Evolutionary conservation across 30 jellyfish, hydroid and myxozoan genomes (phyloP), one percentile per base, ranked within the genome.

Genomic region (Aurelia sp.): DNA sequence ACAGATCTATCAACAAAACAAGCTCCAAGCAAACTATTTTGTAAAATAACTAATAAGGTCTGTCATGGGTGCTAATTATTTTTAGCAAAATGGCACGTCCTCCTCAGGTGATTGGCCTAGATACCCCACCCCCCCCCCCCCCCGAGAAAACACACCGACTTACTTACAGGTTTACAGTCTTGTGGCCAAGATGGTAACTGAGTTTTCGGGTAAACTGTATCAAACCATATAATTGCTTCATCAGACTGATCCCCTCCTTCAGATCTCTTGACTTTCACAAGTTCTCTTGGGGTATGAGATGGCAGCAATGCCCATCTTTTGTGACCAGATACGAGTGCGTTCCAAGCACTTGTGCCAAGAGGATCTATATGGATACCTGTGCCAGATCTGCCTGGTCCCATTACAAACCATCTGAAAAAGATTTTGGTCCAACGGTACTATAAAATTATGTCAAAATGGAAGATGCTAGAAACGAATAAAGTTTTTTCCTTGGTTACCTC

Each of bases 331-430:
- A 89, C 83, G 73, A 94, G 87, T 3, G 97, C 97, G 57, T 94
- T 94, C 99, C 99, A 94, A 15, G 99, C 99, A 78, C 99, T 94
- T 66, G 99, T 94, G 17, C 99, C 99, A 22, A 94, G 90, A n/a
- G 99, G 99, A 78, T 94, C 99, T 11, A 94, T 94, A 52, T 94
- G 99, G 51, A 94, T 89, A 11, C 99, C 99, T 30, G 99, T 94
- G 30, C 99, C 99, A 3, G 99, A 94, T 57, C 99, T 61, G 21
- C 89, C 73, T 12, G 99, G 99, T 6, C 99, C 99, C 76, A 94
- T 86, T 11, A 94, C 99, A 47, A 94, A 63, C 99, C 99, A 94
- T 76, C 99, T 94, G 23, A 19, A 66, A 37, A 15, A 62, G 50
- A 59, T 40, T 27, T 27, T 27, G 33, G 33, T 27, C 33, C 33